Base-by-base conservation (phyloP, 2,797 vertebrate genomes). In the Chrosomus eos region DNA sequence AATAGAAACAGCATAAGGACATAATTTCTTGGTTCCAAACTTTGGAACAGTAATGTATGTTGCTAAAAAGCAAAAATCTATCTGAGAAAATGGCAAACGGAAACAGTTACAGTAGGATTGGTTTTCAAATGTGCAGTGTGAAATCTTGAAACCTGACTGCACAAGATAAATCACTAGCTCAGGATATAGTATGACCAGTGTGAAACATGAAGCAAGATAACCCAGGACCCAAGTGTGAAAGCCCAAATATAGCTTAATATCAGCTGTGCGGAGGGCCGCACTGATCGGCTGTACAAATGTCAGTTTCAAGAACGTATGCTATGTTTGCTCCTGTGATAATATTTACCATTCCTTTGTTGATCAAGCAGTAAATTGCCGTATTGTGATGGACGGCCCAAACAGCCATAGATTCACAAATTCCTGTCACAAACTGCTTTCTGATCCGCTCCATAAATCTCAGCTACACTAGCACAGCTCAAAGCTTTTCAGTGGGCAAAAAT, bases 381-480 rank as follows among this genome's bases (percentile, higher is more conserved):
- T 36, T 51, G 43, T 40, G 78, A 53, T 68, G 23, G 3, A 9
- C 9, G 4, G 43, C 62, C 18, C 62, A 68, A 81, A 38, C 16
- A 58, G 43, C 33, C 60, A 7, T 77, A 81, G 33, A 74, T 77
- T 83, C 43, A 53, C 60, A 62, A 82, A 88, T 78, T 75, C 68
- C 74, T 67, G 67, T 85, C 26, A 64, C 75, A 85, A 85, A 80
- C 31, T 67, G 75, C 80, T 82, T 67, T 68, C 58, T 64, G 80
- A 64, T 84, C 55, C 84, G 48, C 7, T 9, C 53, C 77, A 87
- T 87, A 82, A 84, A 86, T 84, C 62, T 84, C 33, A 10, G 33
- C 26, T 64, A 18, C 74, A 73, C 55, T 38, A 4, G 73, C 75
- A 36, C 51, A 60, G 53, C 72, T 86, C 85, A 38, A 62, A 73